These are phyloP conservation scores for Silurus asotus DNA, from an alignment of 2,113 vertebrate species.

Conservation along the genomic window DNA sequence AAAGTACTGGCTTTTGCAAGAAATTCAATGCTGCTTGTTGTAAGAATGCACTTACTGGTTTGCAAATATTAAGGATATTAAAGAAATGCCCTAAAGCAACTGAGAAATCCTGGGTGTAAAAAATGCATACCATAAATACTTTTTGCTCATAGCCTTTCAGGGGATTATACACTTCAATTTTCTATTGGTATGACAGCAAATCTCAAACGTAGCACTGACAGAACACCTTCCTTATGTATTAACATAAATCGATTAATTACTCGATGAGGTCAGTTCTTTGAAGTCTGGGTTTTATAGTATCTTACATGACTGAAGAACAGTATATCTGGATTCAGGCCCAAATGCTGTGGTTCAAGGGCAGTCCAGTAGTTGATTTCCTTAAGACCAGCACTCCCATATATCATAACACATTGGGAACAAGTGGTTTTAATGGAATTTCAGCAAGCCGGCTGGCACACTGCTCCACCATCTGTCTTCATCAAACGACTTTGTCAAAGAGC, in stretches of 20 bases:
- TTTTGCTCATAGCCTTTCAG: background rate
- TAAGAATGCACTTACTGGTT: too few relatives aligned
- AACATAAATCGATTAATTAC: conserved; percentile 13
- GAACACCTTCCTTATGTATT: background rate
- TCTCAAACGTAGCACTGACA: too few relatives aligned
- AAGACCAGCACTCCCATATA: conserved; percentile 44
- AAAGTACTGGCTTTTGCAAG: too few relatives aligned
- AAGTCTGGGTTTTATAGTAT: conserved; percentile 23
- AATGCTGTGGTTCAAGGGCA: conserved; percentile 48
- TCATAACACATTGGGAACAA: conserved; percentile 51
- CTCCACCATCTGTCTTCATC: conserved; percentile 60
- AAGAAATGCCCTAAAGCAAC: too few relatives aligned
- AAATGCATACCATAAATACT: too few relatives aligned
- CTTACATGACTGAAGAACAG: conserved; percentile 23
- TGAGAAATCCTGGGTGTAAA: too few relatives aligned
- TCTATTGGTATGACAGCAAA: background rate
- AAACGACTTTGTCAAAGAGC: conserved; percentile 57
- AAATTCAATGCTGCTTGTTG: too few relatives aligned
- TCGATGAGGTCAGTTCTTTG: conserved; percentile 31
- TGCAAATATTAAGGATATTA: too few relatives aligned
- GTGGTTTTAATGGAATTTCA: conserved; percentile 55
- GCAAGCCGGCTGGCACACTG: conserved; percentile 36
- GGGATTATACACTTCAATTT: background rate
- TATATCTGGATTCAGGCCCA: conserved; percentile 13
- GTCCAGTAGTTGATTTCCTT: conserved; percentile 43